Evolutionary conservation across 2,113 vertebrate species (phyloP).

Genomic region (Pomatorhinus ruficollis): DNA sequence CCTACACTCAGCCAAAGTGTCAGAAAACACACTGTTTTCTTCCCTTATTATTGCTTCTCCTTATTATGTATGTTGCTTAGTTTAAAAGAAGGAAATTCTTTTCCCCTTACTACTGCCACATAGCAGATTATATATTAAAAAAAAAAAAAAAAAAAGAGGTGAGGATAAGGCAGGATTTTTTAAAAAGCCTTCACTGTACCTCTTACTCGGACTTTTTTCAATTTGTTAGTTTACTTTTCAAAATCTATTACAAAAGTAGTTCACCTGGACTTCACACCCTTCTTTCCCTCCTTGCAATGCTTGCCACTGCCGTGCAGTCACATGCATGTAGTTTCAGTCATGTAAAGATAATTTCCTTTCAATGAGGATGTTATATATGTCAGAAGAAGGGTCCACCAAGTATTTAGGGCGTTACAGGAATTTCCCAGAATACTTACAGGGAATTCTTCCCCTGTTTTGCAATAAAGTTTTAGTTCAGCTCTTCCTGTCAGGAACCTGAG

Average conservation of each 20-base stretch:
- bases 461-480: background rate
- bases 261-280: background rate
- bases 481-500: background rate
- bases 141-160: background rate
- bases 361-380: background rate
- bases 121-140: background rate
- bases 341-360: background rate
- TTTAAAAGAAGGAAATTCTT: background rate
- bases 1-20: background rate
- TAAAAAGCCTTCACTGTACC: accelerated
- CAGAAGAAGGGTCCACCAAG: background rate
- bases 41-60: background rate
- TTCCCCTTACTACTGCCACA: background rate
- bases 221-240: background rate
- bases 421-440: background rate
- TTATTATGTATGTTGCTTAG: background rate
- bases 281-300: background rate
- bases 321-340: background rate
- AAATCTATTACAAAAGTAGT: background rate
- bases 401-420: background rate
- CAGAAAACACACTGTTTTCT: background rate
- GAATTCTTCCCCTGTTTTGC: background rate
- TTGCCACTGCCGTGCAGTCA: background rate
- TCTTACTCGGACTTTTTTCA: background rate
- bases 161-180: background rate